Percentiles rank a stretch among this genome's conserved stretches.
Evolutionary conservation across 2,888 invertebrate species (phyloP).

Genomic region (Hedya salicella): DNA sequence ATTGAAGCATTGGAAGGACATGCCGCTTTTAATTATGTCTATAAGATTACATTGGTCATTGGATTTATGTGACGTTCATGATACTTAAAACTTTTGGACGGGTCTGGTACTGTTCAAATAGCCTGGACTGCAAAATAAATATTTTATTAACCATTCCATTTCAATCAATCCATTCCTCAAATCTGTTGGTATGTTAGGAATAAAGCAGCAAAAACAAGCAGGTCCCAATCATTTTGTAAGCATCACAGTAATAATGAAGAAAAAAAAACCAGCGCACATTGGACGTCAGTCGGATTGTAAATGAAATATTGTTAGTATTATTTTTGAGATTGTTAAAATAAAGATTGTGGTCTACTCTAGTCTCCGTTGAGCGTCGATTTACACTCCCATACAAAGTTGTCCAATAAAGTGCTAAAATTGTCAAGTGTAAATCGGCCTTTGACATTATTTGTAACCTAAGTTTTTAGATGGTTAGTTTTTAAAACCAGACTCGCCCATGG

Average conservation of each 20-base stretch:
- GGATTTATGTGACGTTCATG: not conserved
- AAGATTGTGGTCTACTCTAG: slow-evolving; percentile 62
- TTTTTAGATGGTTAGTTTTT: slow-evolving; percentile 63
- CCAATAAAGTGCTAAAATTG: slow-evolving; percentile 13
- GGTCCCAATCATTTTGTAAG: slow-evolving; percentile 24
- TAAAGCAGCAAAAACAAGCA: slow-evolving; percentile 9
- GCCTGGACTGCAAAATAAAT: too few species aligned
- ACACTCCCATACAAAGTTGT: slow-evolving; percentile 42
- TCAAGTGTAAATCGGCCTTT: slow-evolving; percentile 54
- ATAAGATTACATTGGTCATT: not conserved
- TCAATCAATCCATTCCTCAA: too few species aligned
- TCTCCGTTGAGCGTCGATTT: slow-evolving; percentile 53
- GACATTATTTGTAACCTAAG: slow-evolving; percentile 62
- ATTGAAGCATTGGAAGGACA: not conserved
- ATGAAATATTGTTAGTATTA: slow-evolving; percentile 50
- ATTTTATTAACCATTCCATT: too few species aligned
- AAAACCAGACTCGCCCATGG: slow-evolving; percentile 63
- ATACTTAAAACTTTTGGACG: too few species aligned
- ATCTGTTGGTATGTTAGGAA: too few species aligned
- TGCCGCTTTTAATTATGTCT: slow-evolving; percentile 1
- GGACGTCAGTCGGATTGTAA: slow-evolving; percentile 46
- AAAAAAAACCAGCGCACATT: slow-evolving; percentile 53
- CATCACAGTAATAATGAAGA: slow-evolving; percentile 44
- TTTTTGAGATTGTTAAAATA: slow-evolving; percentile 59
- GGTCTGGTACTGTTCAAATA: too few species aligned